A percentile compares a stretch with the other conserved stretches of the same genome.
Conservation (phyloP, 53 echinoderm and acorn worm species). For the Zoroaster sp. region DNA sequence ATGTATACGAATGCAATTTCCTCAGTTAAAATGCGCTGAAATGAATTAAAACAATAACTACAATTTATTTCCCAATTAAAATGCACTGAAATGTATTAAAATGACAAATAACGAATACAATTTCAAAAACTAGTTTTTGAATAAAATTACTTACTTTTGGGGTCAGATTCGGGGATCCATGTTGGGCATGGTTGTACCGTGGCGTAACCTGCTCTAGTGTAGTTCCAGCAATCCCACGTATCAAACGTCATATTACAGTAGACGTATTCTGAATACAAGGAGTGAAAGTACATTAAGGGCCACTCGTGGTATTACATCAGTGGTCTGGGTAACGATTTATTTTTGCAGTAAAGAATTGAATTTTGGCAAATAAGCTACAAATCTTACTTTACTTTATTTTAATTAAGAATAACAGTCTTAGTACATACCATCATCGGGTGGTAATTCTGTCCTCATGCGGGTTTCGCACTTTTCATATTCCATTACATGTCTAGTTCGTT, state of each 20-base stretch:
- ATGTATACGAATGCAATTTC: no score
- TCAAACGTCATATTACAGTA: constrained; percentile 87
- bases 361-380: no score
- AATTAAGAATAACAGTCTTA: no score
- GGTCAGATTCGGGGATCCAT: constrained; percentile 70
- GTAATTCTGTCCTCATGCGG: constrained; percentile 14
- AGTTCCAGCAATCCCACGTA: constrained; percentile 91
- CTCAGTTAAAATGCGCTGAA: no score
- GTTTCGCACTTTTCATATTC: not conserved
- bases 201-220: constrained; percentile 66
- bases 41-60: no score
- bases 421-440: constrained; percentile 35
- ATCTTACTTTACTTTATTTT: no score
- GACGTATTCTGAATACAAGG: not conserved
- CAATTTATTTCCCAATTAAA: no score
- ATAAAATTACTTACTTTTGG: constrained; percentile 75
- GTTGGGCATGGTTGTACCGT: constrained; percentile 67
- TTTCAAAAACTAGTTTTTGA: no score
- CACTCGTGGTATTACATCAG: not conserved
- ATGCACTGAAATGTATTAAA: no score
- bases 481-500: not conserved
- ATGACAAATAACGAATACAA: no score
- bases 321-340: no score
- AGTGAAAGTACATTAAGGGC: not conserved
- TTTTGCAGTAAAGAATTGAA: no score